Base-by-base conservation (phyloP, 2,888 invertebrate species). In the Glaucopsyche alexis region DNA sequence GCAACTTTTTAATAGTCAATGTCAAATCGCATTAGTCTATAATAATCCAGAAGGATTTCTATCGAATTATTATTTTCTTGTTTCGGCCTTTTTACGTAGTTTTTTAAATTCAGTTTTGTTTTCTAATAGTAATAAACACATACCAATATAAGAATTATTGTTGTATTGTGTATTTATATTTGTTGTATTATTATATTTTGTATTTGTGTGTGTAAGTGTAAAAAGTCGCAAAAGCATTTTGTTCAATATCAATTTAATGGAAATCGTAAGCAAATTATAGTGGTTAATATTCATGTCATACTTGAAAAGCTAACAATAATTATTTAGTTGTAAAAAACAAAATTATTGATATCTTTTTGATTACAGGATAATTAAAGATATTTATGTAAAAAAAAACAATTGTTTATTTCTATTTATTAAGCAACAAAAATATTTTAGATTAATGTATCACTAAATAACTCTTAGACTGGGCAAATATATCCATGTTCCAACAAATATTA, bases 341-440 rank as follows among this genome's bases (percentile, higher is more conserved):
- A 71, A 60, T 64, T 49, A 65, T 42, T 29, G 74, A 55, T 71
- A 71, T 67, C 71, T 74, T 71, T 74, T 74, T 71, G 50, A 74
- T 66, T 52, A 50, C 11, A 47, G 29, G 45, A 45, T 5, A 42
- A 67, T 47, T 67, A 67, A 67, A 67, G 42, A 47, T 67, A 19
- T 42, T 67, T 67, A 19, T 67, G 8, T 45, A 11, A 47, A 67
- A 47, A 67, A 67, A 60, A 60, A 60, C 60, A 60, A 67, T 42
- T 40, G n/a, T 67, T 67, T 67, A 67, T 67, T 67, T 67, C 16
- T 47, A 67, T 66, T 67, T 45, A 67, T 47, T 67, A 67, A 16
- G 6, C 67, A 67, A 67, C 67, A 67, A 67, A 47, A 67, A 45
- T 16, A 19, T 45, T 66, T 42, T 45, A 47, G 45, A 19, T 16